phyloP scores from a whole-genome alignment of 2,113 vertebrate genomes.

The Elephas maximus region DNA sequence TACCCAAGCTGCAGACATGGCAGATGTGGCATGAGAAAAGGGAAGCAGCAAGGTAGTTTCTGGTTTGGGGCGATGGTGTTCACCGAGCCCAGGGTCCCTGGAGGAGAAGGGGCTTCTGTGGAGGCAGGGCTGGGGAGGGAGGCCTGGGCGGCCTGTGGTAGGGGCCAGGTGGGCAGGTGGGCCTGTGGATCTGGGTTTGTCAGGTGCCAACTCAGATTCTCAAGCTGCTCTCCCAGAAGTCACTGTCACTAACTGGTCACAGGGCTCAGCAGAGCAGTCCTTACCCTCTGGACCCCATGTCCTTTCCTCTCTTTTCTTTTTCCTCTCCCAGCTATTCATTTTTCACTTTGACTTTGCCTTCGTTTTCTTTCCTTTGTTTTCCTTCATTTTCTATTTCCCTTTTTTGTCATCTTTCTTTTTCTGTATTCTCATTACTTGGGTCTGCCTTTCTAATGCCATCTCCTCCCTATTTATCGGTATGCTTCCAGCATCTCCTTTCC shows the following conservation, averaged over 20 bases:
- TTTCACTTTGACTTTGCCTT: not conserved
- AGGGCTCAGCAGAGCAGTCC: accelerated
- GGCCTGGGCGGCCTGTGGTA: too few species aligned
- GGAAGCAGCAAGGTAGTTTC: accelerated
- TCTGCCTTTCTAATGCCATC: accelerated
- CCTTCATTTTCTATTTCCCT: not conserved
- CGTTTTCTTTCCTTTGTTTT: not conserved
- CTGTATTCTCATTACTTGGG: too few species aligned
- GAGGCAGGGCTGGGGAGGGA: not conserved
- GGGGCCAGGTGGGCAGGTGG: accelerated
- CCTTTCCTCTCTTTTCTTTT: not conserved
- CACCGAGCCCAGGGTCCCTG: accelerated
- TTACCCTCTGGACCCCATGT: not conserved
- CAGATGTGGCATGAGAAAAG: accelerated
- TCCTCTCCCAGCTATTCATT: too few species aligned
- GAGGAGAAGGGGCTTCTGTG: not conserved
- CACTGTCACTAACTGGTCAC: accelerated
- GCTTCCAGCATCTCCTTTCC: too few species aligned
- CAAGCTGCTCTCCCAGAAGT: not conserved
- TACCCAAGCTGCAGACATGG: accelerated
- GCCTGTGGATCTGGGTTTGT: too few species aligned
- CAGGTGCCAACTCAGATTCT: accelerated
- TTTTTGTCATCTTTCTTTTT: not conserved
- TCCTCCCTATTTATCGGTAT: accelerated
- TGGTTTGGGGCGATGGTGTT: accelerated